A percentile compares a stretch with the other conserved stretches of the same genome.
Conservation (phyloP, 2,888 invertebrate species). For the Crematogaster levior region DNA sequence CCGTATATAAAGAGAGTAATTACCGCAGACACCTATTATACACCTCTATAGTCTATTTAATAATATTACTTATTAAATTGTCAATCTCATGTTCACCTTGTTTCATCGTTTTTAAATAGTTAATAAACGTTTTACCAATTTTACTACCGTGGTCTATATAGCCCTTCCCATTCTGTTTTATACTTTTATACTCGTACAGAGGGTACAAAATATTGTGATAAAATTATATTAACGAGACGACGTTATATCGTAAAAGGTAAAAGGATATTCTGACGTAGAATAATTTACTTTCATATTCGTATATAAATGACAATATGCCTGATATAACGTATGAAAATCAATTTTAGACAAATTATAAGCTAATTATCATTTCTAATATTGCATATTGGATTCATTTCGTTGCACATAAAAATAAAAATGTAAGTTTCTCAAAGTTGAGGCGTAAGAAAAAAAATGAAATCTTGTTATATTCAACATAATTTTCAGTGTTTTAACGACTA, state of each 20-base stretch:
- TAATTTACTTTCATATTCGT: neutral
- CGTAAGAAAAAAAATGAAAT: neutral
- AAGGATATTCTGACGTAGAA: neutral
- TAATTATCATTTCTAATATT: neutral
- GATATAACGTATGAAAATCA: neutral
- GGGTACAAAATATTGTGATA: neutral
- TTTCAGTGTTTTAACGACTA: neutral
- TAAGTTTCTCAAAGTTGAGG: neutral
- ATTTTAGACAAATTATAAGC: neutral
- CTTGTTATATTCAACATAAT: neutral
- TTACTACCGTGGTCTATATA: constrained; percentile 69
- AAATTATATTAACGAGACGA: neutral
- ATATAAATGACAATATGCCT: neutral
- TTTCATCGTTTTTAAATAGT: constrained; percentile 85
- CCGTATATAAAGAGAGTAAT: constrained; percentile 77
- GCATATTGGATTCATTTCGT: neutral
- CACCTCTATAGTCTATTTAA: constrained; percentile 85
- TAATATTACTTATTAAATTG: constrained; percentile 85
- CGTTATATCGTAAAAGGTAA: neutral
- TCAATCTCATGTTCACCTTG: constrained; percentile 85
- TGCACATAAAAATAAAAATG: neutral
- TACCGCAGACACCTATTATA: constrained; percentile 82
- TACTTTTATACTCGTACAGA: too few relatives aligned
- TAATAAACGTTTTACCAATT: constrained; percentile 85
- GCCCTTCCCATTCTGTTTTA: neutral